A percentile compares a stretch with the other conserved stretches of the same genome.
Evolutionary conservation across 1,140 invertebrate genomes (phyloP).

Genomic region (Lepidurus couesii): DNA sequence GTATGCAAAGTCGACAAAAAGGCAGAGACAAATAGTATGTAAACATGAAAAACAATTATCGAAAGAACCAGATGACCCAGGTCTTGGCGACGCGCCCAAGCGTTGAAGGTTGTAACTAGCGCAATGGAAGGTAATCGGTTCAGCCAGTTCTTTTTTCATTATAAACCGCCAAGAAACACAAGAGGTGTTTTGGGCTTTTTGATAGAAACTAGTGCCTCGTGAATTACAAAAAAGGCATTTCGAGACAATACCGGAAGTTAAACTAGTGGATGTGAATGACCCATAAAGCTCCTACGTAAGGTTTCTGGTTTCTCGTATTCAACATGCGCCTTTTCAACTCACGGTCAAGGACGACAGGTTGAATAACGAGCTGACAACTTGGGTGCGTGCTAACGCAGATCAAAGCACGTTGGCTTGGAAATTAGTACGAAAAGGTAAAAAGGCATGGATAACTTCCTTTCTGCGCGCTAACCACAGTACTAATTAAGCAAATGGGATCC

Average conservation of each 20-base stretch:
- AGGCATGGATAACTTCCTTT: background rate
- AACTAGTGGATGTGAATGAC: background rate
- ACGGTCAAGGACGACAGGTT: constrained; percentile 13
- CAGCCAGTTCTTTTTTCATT: too few species aligned
- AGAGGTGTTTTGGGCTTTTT: too few species aligned
- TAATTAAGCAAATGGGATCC: background rate
- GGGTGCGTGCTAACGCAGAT: constrained; percentile 5
- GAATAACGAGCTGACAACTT: background rate
- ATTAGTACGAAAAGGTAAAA: background rate
- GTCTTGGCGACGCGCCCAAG: background rate
- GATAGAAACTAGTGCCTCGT: too few species aligned
- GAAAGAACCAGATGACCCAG: background rate
- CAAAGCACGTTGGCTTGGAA: too few species aligned
- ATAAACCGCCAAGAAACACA: too few species aligned
- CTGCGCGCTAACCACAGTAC: background rate
- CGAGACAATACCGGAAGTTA: background rate
- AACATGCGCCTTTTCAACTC: background rate
- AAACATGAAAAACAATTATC: background rate
- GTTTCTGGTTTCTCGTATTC: background rate
- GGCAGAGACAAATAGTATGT: background rate
- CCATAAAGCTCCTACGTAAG: background rate
- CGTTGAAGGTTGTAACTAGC: background rate
- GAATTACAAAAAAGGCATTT: too few species aligned
- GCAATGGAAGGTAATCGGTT: too few species aligned
- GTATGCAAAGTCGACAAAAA: background rate